Evolutionary conservation across 2,888 invertebrate genomes (phyloP).

Genomic region (Apamea anceps): DNA sequence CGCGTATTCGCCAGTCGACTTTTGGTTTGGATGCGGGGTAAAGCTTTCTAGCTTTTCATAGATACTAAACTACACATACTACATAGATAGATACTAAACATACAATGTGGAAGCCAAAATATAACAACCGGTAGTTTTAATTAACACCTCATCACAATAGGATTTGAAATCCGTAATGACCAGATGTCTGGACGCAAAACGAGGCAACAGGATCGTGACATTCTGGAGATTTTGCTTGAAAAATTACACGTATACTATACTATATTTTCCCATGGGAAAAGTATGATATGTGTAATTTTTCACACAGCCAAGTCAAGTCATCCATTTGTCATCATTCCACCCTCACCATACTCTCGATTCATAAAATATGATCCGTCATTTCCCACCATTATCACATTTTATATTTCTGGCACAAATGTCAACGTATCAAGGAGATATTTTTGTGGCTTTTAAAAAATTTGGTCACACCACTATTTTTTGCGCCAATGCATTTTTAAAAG

Average conservation of each 20-base stretch:
- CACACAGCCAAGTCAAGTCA: neutral
- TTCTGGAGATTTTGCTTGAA: neutral
- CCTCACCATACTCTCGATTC: conserved; percentile 2
- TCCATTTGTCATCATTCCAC: neutral
- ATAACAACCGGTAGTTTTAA: neutral
- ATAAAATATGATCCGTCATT: conserved; percentile 55
- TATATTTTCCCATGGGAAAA: neutral
- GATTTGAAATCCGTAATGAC: neutral
- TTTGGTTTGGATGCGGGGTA: neutral
- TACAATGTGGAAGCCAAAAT: neutral
- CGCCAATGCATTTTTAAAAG: conserved; percentile 60
- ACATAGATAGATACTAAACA: too few relatives aligned
- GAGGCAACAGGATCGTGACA: neutral
- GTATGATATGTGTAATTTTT: neutral
- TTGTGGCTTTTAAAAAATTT: conserved; percentile 56
- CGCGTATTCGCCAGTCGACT: neutral
- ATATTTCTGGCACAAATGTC: conserved; percentile 39
- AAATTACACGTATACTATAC: neutral
- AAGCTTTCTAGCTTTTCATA: neutral
- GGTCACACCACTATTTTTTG: conserved; percentile 47
- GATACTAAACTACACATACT: too few relatives aligned
- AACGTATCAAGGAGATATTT: conserved; percentile 46
- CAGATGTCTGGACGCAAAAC: neutral
- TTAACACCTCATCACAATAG: neutral
- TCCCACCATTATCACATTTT: conserved; percentile 32